Conservation (phyloP, 2,888 invertebrate genomes). For the Xanthia icteritia region DNA sequence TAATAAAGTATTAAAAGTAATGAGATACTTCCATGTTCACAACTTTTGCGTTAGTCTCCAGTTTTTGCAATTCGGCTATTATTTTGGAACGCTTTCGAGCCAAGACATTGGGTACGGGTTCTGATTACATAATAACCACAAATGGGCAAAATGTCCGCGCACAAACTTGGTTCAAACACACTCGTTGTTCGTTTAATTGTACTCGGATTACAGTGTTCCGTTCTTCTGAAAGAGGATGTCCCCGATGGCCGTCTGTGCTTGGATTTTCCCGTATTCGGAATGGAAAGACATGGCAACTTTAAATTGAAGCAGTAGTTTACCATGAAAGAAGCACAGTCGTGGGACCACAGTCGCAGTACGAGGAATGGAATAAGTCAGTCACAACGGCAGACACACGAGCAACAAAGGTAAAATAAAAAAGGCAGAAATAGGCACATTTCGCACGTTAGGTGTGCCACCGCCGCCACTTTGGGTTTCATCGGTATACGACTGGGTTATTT, state of each 20-base stretch:
- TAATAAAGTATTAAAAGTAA: conserved; percentile 43
- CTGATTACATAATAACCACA: conserved; percentile 59
- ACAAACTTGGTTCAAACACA: conserved; percentile 35
- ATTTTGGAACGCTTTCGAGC: conserved; percentile 52
- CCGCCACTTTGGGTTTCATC: conserved; percentile 56
- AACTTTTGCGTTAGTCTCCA: conserved; percentile 32
- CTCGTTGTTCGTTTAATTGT: conserved; percentile 31
- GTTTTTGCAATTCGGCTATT: conserved; percentile 35
- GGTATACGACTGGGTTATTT: conserved; percentile 66
- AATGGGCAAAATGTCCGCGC: conserved; percentile 36
- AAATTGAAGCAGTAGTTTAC: conserved; percentile 50
- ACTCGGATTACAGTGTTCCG: conserved; percentile 27
- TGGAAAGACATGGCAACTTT: conserved; percentile 26
- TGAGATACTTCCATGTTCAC: conserved; percentile 35
- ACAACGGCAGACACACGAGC: conserved; percentile 54
- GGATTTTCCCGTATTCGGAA: conserved; percentile 35
- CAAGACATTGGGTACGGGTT: conserved; percentile 39
- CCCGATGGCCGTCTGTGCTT: conserved; percentile 1
- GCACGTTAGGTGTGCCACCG: conserved; percentile 56
- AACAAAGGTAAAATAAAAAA: conserved; percentile 64
- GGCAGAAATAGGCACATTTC: conserved; percentile 61
- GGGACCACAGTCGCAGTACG: conserved; percentile 16
- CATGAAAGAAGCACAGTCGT: conserved; percentile 43
- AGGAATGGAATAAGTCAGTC: conserved; percentile 61
- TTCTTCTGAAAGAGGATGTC: conserved; percentile 32